Evolutionary conservation across 2,113 vertebrate species (phyloP), one percentile per base, ranked within the genome.

Genomic region (Monopterus albus): DNA sequence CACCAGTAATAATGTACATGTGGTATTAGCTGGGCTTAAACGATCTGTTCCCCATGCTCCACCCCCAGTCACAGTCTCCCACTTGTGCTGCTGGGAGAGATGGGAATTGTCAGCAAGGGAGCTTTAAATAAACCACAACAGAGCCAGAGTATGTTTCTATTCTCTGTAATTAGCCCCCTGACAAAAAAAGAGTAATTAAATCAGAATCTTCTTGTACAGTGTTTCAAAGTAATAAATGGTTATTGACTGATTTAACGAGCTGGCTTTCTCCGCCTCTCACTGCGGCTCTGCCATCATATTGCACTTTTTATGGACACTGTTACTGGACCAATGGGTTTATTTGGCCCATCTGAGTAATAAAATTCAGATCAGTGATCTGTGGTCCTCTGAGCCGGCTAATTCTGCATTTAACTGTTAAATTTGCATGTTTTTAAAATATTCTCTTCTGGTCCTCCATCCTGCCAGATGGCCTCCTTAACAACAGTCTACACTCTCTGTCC

Each of bases 121-220:
- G 55, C 28, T 75, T 75, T 26, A 83, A 79, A 80, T 62, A 77
- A 79, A 75, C 35, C 76, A 57, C 69, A 35, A 3, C 61, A 70
- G 50, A 59, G 56, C 13, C 0, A 33, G 17, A 51, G 29, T 52
- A 10, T 23, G 49, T 23, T n/a, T 57, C 49, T 25, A 17, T 23
- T 29, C 42, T n/a, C 52, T 29, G 28, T 70, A 59, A 82, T 86
- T 36, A 55, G 67, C 21, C n/a, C 80, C 14, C 45, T 20, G 80
- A 83, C 52, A 49, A 69, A 51, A 35, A 43, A 45, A 78, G 25
- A 31, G 29, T 56, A 55, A 78, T 64, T 75, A 42, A 71, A 75
- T 57, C 18, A 39, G 57, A 39, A 50, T 63, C 42, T 23, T 33
- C 33, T 62, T 28, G 21, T 31, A 14, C 15, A 47, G 35, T 4